A percentile compares a stretch with the other conserved stretches of the same genome.
These are phyloP conservation scores for Tylochromis polylepis DNA, from an alignment of 2,113 vertebrate genomes.

Conservation along the genomic window DNA sequence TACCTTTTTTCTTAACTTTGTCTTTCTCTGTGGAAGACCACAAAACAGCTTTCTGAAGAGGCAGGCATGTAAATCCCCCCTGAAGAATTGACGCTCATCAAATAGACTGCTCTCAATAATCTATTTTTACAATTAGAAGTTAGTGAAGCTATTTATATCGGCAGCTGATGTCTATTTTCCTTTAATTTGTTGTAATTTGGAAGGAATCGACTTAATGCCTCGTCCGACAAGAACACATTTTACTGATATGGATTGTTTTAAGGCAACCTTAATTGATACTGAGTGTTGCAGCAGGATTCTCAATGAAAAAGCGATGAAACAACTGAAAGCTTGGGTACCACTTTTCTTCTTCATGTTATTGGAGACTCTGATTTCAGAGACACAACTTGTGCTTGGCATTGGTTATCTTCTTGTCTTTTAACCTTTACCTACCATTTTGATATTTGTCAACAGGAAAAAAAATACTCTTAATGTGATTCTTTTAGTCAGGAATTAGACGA, in stretches of 20 bases:
- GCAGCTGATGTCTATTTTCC: conserved; percentile 59
- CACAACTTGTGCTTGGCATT: neutral
- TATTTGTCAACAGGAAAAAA: neutral
- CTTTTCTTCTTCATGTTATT: conserved; percentile 10
- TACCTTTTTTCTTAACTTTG: neutral
- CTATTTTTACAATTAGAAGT: conserved; percentile 49
- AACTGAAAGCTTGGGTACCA: conserved; percentile 6
- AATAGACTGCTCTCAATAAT: conserved; percentile 25
- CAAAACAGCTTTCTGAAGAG: neutral
- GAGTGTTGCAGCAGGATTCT: conserved; percentile 45
- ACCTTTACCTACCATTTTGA: fast-evolving
- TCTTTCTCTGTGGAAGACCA: neutral
- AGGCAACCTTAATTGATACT: conserved; percentile 62
- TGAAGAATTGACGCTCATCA: conserved; percentile 17
- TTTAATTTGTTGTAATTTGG: conserved; percentile 68
- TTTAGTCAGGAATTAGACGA: too few relatives aligned
- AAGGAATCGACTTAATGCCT: conserved; percentile 61
- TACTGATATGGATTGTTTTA: conserved; percentile 65
- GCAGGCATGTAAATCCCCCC: neutral
- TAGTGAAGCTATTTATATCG: conserved; percentile 50
- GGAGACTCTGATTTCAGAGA: conserved; percentile 27
- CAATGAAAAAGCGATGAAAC: conserved; percentile 48
- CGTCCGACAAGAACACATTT: conserved; percentile 52
- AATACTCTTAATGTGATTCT: neutral
- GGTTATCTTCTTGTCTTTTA: conserved; percentile 13